Evolutionary conservation across 2,797 vertebrate genomes (phyloP), one percentile per base, ranked within the genome.

Genomic region (Carduelis carduelis): DNA sequence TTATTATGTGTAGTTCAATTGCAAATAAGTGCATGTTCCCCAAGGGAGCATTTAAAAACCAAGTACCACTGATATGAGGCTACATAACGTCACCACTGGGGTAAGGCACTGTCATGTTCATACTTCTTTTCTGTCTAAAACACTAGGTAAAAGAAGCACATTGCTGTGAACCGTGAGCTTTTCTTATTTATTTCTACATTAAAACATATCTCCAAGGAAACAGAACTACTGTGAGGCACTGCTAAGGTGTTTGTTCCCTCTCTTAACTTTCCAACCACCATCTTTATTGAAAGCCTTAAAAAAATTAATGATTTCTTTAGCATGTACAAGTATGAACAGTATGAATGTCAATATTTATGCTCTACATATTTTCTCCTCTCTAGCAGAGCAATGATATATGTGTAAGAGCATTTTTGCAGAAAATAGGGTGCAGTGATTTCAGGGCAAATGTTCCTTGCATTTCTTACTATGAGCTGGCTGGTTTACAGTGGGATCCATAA

Each of bases 131-230:
- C 57, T 87, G 14, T 28, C 71, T 94, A 53, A 78, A 89, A 81
- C 75, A 55, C 32, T 47, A 69, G 20, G 77, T 87, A 88, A 93
- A 87, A 82, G 83, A 77, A 66, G 23, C 60, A 69, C 8, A 3
- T 95, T 1, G 1, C 85, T 80, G 53, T 81, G 83, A 94, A 87
- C 81, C 4, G 3, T 60, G 79, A 93, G 88, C 16, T 90, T 88
- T 71, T 89, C 74, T 89, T 91, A 79, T 93, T 96, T 92, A 89
- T 75, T 90, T 92, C 91, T 88, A 74, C 66, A 87, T 91, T 84
- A 87, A 87, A 95, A 91, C 11, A 28, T 72, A 84, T 96, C 93
- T 96, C 96, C 93, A 96, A 97, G 96, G 97, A 97, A 96, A 95
- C 95, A 96, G 89, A 94, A 81, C 66, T 93, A 64, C 75, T 69